These are phyloP conservation scores for Drosophila murphyi DNA, from an alignment of 1,140 invertebrate species.

Conservation along the genomic window DNA sequence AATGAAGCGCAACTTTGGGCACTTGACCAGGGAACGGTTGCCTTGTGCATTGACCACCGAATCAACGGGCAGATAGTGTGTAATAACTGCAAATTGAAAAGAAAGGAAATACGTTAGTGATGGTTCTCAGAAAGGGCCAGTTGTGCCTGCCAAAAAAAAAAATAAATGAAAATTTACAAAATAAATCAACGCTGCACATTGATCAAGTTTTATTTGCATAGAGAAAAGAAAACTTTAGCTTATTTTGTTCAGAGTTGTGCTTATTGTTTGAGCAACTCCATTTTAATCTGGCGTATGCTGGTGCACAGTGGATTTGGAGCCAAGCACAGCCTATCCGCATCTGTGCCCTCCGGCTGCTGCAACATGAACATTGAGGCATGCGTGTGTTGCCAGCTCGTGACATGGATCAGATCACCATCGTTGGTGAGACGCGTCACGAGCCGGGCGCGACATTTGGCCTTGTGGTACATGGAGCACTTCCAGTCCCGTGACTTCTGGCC, in stretches of 20 bases:
- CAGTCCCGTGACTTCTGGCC: slow-evolving; percentile 74
- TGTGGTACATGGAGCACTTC: slow-evolving; percentile 84
- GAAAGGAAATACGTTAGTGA: slow-evolving; percentile 17
- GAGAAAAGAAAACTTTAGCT: neutral
- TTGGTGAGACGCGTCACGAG: slow-evolving; percentile 59
- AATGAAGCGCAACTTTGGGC: slow-evolving; percentile 50
- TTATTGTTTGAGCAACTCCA: slow-evolving; percentile 15
- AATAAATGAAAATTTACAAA: slow-evolving; percentile 22
- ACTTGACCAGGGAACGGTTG: neutral
- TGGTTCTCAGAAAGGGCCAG: neutral
- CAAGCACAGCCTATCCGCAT: slow-evolving; percentile 36
- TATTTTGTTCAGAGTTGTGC: neutral
- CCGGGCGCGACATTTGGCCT: slow-evolving; percentile 77
- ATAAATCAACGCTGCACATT: neutral
- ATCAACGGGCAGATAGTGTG: slow-evolving; percentile 26
- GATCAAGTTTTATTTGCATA: slow-evolving; percentile 16
- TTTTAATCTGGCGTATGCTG: slow-evolving; percentile 23
- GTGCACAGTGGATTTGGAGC: slow-evolving; percentile 53
- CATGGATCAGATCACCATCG: slow-evolving; percentile 69
- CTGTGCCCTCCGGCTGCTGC: slow-evolving; percentile 6
- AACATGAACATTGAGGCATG: slow-evolving; percentile 58
- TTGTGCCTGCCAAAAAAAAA: neutral
- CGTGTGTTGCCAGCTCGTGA: slow-evolving; percentile 64
- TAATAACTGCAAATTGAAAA: slow-evolving; percentile 35
- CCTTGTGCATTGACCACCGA: slow-evolving; percentile 24